Evolutionary conservation across 2,888 invertebrate genomes (phyloP).

Genomic region (Drosophila tanythrix): DNA sequence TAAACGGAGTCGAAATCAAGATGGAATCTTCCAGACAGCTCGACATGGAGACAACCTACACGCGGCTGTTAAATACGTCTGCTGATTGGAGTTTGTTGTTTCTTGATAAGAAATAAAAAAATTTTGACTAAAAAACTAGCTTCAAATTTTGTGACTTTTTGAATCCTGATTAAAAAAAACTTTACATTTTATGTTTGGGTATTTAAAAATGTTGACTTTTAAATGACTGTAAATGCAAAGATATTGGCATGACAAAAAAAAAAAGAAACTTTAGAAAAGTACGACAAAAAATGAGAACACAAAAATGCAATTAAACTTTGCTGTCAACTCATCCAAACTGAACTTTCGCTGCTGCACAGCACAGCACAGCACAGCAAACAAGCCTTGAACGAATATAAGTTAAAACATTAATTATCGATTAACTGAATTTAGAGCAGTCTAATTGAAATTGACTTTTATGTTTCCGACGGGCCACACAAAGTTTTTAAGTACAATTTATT

Average conservation of each 20-base stretch:
- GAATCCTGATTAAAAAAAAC: neutral
- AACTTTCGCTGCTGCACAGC: neutral
- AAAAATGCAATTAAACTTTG: slow-evolving; percentile 10
- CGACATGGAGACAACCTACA: neutral
- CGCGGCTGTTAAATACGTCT: neutral
- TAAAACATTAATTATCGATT: neutral
- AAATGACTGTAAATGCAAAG: too few species aligned
- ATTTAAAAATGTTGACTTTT: neutral
- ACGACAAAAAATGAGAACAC: neutral
- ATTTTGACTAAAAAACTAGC: too few species aligned
- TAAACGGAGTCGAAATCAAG: neutral
- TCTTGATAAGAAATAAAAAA: neutral
- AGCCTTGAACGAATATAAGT: neutral
- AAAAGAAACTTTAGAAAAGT: neutral
- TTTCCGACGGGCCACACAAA: neutral
- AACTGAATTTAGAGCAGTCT: neutral
- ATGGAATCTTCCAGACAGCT: neutral
- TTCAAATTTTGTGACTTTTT: neutral
- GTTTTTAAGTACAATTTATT: slow-evolving; percentile 19
- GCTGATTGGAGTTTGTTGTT: neutral
- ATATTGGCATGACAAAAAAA: neutral
- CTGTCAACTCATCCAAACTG: slow-evolving; percentile 1
- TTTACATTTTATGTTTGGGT: neutral
- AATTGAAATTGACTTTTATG: slow-evolving; percentile 7
- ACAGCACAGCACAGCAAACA: neutral